Base-by-base conservation (phyloP, 2,113 vertebrate species). In the Hippocampus abdominalis region DNA sequence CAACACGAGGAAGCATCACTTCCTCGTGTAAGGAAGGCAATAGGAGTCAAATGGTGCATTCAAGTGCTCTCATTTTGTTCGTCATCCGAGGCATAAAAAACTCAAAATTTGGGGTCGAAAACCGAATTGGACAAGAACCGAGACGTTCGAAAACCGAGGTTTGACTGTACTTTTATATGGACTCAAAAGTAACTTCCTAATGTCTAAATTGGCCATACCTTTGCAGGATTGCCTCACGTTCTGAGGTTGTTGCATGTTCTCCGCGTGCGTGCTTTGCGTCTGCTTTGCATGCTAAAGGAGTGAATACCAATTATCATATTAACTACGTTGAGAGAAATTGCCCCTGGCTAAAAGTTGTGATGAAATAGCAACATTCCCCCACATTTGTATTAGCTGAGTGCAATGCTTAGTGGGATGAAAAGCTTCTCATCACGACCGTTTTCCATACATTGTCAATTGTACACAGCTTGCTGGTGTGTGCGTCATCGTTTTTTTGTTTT, bases 361-460 rank as follows among this genome's bases (percentile, higher is more conserved):
- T n/a, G 20, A 63, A 63, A 63, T 23, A 42, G 39, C 39, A 42
- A 40, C 40, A 63, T 63, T 40, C 39, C 11, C 39, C 39, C 27
- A 42, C 42, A 53, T 49, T 57, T 49, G 32, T 67, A 65, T 72
- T 29, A 72, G 68, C 54, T 63, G 27, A 74, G 51, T 69, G 69
- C 46, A 68, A 65, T 59, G 40, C n/a, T 51, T 68, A 66, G 75
- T 76, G 25, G 29, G 61, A 73, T 57, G 57, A 73, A 64, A 15
- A n/a, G 49, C 62, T 68, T 64, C 44, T 72, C n/a, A 68, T 75
- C 70, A 29, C 36, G 42, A 61, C n/a, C 59, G 67, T 71, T 69
- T 75, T 75, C 21, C 25, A 20, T 51, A 48, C n/a, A 56, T 44
- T 29, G 27, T 62, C 51, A 80, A 67, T 70, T 48, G 53, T 67